Conservation (phyloP, 2,113 vertebrate genomes). For the Oncorhynchus keta region DNA sequence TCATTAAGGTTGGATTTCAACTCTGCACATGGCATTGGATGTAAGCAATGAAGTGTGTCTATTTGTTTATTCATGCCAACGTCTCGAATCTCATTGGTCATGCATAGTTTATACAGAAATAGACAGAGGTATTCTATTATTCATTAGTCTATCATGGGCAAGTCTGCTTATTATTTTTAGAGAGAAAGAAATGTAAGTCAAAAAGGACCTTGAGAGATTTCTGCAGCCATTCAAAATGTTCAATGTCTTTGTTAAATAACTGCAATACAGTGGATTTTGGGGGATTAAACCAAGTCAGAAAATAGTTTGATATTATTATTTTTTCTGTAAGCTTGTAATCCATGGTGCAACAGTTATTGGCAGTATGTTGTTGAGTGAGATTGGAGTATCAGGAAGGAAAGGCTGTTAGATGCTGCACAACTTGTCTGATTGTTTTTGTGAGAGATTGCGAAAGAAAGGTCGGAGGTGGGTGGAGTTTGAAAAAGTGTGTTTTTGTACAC, state of each 20-base stretch:
- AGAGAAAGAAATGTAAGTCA: neutral
- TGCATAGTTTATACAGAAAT: conserved; percentile 33
- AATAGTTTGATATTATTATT: neutral
- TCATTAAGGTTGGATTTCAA: neutral
- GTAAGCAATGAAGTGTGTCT: neutral
- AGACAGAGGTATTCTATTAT: conserved; percentile 1
- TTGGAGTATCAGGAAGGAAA: neutral
- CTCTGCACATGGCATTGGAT: conserved; percentile 1
- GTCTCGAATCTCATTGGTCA: conserved; percentile 15
- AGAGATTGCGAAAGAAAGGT: conserved; percentile 35
- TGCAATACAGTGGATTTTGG: neutral
- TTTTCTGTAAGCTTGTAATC: conserved; percentile 3
- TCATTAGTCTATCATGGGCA: neutral
- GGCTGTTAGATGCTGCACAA: conserved; percentile 13
- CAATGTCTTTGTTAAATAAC: neutral
- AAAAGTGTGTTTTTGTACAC: neutral
- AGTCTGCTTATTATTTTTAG: neutral
- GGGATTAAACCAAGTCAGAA: neutral
- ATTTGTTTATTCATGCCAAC: conserved; percentile 10
- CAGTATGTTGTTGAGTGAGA: conserved; percentile 26
- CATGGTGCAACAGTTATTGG: conserved; percentile 2
- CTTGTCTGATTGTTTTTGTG: neutral
- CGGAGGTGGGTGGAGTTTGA: conserved; percentile 12
- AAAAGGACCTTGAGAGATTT: neutral
- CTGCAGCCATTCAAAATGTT: too few relatives aligned